Base-by-base conservation (phyloP, 1,140 invertebrate genomes). In the Ceratina japonica region DNA sequence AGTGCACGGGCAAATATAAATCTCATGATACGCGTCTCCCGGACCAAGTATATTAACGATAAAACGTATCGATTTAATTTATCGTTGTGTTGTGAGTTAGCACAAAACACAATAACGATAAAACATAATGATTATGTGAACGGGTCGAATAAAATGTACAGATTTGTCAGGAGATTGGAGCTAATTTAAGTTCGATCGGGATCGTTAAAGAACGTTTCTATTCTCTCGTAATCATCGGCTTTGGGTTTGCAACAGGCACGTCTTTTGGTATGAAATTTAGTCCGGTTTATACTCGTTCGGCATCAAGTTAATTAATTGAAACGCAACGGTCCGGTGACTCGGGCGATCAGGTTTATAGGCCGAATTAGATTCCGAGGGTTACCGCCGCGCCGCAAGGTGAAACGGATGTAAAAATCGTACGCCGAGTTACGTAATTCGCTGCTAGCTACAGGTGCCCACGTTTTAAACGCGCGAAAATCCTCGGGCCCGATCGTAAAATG, bases 401-500 rank as follows among this genome's bases (percentile, higher is more conserved):
- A 69, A 31, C 5, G n/a, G 18, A 20, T 51, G 2, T 8, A 44
- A 52, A n/a, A 27, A 63, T 31, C 13, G 59, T 71, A 20, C 56
- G 5, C 3, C 37, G 37, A 51, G 31, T 78, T 72, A 37, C 31
- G 27, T 27, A 78, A 78, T 51, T 44, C 22, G 31, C 0, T 8
- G 37, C 3, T 44, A 44, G 37, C 37, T 56, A 72, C 68, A 61
- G 58, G 59, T 63, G 75, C 18, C 16, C 13, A 20, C 5, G 16
- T 58, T 49, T 61, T 78, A 54, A 73, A 56, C 18, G 64, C 64
- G 64, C 18, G 64, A 16, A 77, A 63, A 75, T 66, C 58, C 31
- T 51, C 59, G 51, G 18, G 4, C n/a, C 7, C 51, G 79, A 51
- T 80, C 79, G 74, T 80, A 80, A 80, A 80, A 76, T 64, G 31